A percentile compares a stretch with the other conserved stretches of the same genome.
Evolutionary conservation across 2,888 invertebrate species (phyloP).

Genomic region (Orthonevra nobilis): DNA sequence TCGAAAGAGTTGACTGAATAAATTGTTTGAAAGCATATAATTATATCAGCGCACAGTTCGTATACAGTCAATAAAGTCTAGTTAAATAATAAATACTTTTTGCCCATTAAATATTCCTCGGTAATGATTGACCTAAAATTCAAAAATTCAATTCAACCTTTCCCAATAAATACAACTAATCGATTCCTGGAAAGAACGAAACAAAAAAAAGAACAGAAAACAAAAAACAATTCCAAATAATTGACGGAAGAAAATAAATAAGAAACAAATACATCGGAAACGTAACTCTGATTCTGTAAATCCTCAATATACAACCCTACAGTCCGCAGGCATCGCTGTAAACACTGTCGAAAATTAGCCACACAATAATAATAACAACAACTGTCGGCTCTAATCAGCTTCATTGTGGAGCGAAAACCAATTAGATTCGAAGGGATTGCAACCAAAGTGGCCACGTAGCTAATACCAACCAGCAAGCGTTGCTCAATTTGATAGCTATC

Average conservation of each 20-base stretch:
- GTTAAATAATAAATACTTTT: too few species aligned
- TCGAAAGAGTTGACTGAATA: too few species aligned
- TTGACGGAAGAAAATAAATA: conserved; percentile 1
- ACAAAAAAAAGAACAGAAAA: background rate
- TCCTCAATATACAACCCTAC: conserved; percentile 7
- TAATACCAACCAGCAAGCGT: conserved; percentile 16
- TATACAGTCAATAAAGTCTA: too few species aligned
- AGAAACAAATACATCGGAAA: conserved; percentile 1
- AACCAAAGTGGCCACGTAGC: conserved; percentile 25
- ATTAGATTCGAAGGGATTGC: conserved; percentile 51
- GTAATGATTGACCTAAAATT: conserved; percentile 6
- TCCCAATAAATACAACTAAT: background rate
- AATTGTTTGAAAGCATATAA: too few species aligned
- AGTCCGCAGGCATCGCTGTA: too few species aligned
- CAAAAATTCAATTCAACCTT: background rate
- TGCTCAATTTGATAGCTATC: conserved; percentile 8
- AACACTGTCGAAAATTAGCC: background rate
- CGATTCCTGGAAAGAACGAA: background rate
- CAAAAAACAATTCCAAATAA: too few species aligned
- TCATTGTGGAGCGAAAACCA: conserved; percentile 36
- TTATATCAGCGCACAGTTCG: too few species aligned
- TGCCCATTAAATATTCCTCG: too few species aligned
- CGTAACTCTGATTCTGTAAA: background rate
- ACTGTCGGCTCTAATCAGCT: conserved; percentile 39
- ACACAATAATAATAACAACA: conserved; percentile 18